Evolutionary conservation across 2,888 invertebrate genomes (phyloP).

Genomic region (Muscina levida): DNA sequence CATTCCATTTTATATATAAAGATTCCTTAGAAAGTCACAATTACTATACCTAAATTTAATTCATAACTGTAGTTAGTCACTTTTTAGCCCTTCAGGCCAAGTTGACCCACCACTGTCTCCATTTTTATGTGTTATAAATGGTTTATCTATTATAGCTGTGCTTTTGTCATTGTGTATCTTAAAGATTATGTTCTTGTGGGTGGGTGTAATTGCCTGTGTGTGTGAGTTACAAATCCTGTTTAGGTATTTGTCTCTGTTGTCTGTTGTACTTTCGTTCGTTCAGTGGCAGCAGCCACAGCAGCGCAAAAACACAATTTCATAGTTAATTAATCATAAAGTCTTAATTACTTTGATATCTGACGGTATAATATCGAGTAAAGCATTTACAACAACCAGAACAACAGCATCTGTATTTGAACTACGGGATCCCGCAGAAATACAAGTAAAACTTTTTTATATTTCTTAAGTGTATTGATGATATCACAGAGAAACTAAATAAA

Average conservation of each 20-base stretch:
- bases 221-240: neutral
- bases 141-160: conserved; percentile 36
- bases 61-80: too few species aligned
- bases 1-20: too few species aligned
- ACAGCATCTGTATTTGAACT: neutral
- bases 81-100: too few species aligned
- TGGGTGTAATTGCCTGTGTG: too few species aligned
- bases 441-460: neutral
- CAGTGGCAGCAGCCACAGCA: neutral
- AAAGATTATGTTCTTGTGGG: neutral
- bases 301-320: conserved; percentile 37
- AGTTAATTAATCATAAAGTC: conserved; percentile 60
- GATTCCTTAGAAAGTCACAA: too few species aligned
- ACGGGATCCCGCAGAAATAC: neutral
- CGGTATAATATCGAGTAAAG: conserved; percentile 16
- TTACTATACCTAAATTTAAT: too few species aligned
- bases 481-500: too few species aligned
- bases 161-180: conserved; percentile 31
- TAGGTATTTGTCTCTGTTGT: conserved; percentile 11
- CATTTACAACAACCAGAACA: neutral
- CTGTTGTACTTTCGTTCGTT: too few species aligned
- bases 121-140: conserved; percentile 43
- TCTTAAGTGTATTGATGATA: neutral
- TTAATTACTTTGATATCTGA: conserved; percentile 55
- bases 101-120: neutral